phyloP scores from a whole-genome alignment of 1,140 invertebrate species.

The Drosophila simulans region DNA sequence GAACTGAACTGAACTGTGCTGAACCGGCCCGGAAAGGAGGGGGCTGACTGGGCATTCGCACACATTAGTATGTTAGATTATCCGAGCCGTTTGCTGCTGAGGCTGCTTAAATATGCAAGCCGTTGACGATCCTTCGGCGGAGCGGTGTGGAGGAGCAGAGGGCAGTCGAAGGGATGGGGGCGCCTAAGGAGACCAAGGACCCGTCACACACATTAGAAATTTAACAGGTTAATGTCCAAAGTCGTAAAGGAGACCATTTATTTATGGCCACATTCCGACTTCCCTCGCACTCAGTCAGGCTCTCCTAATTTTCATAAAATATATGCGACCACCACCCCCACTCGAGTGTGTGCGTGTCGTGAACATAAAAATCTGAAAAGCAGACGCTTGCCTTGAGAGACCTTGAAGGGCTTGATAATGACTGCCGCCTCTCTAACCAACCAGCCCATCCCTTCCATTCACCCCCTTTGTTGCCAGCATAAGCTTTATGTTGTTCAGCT shows the following conservation, averaged over 20 bases:
- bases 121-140: conserved; percentile 53
- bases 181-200: conserved; percentile 50
- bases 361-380: conserved; percentile 70
- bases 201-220: conserved; percentile 77
- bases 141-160: not conserved
- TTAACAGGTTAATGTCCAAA: conserved; percentile 83
- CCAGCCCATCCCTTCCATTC: conserved; percentile 17
- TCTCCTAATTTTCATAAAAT: conserved; percentile 72
- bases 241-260: conserved; percentile 83
- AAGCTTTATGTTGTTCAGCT: conserved; percentile 62
- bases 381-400: conserved; percentile 54
- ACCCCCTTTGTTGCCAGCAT: conserved; percentile 55
- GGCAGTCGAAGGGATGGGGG: conserved; percentile 6
- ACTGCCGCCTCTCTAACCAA: conserved; percentile 42
- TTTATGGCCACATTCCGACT: conserved; percentile 73
- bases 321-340: conserved; percentile 28
- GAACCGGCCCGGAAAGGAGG: too few species aligned
- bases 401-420: conserved; percentile 78
- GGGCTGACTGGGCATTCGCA: conserved; percentile 33
- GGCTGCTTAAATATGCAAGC: conserved; percentile 81
- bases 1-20: not conserved
- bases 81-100: conserved; percentile 63
- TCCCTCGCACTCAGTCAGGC: conserved; percentile 7
- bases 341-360: conserved; percentile 48
- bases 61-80: conserved; percentile 80